phyloP scores from a whole-genome alignment of 1,140 invertebrate genomes.

The Zaprionus ghesquierei region DNA sequence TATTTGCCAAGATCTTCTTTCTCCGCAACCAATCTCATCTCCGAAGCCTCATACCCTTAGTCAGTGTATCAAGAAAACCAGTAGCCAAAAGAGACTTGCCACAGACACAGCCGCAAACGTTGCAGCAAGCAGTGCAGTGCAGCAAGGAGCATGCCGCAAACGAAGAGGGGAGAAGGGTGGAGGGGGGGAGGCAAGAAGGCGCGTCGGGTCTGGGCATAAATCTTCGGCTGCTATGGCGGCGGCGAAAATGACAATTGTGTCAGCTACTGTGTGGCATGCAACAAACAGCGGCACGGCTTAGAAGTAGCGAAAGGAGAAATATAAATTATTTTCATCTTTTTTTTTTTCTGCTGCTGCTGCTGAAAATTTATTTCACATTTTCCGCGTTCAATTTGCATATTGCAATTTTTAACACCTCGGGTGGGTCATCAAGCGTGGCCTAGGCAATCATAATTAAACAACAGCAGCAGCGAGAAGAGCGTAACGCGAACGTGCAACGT shows the following conservation, averaged over 20 bases:
- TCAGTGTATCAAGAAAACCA: constrained; percentile 51
- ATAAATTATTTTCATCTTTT: constrained; percentile 82
- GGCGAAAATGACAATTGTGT: constrained; percentile 80
- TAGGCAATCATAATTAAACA: constrained; percentile 66
- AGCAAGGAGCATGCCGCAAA: neutral
- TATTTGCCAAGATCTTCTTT: neutral
- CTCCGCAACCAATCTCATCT: neutral
- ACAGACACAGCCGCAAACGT: neutral
- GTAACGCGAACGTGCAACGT: constrained; percentile 21
- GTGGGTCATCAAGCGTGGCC: constrained; percentile 76
- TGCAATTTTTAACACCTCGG: constrained; percentile 81
- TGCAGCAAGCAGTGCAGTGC: neutral
- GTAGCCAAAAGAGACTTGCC: constrained; percentile 57
- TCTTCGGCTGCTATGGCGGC: constrained; percentile 35
- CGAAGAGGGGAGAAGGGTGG: neutral
- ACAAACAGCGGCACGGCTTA: constrained; percentile 51
- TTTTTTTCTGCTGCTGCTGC: no score
- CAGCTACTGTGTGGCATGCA: constrained; percentile 72
- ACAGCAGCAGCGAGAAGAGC: constrained; percentile 8
- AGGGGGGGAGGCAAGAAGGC: neutral
- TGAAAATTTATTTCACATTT: constrained; percentile 12
- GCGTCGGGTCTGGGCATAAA: constrained; percentile 44
- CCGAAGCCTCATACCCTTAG: neutral
- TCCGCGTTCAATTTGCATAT: constrained; percentile 70
- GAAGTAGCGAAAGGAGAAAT: constrained; percentile 54